These are phyloP conservation scores for Aplysina aerophoba DNA, from an alignment of 37 sponge, comb jelly and placozoan genomes.

Conservation along the genomic window DNA sequence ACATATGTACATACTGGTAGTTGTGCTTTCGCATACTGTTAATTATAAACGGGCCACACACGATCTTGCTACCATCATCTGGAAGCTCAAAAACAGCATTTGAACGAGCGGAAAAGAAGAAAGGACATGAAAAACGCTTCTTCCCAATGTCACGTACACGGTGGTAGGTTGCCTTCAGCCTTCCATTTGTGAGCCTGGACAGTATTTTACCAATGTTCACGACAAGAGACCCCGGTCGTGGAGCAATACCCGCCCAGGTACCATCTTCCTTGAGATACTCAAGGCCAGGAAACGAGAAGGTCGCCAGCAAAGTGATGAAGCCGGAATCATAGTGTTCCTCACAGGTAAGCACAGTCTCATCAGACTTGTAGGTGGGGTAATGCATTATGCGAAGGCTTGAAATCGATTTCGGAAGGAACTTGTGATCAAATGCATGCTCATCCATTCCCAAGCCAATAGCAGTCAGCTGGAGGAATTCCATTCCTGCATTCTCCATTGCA, in stretches of 20 bases:
- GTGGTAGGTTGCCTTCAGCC: slow-evolving; percentile 64
- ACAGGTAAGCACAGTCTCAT: slow-evolving; percentile 21
- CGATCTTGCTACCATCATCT: slow-evolving; percentile 1
- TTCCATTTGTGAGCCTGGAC: slow-evolving; percentile 34
- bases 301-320: slow-evolving; percentile 59
- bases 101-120: slow-evolving; percentile 59
- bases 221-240: slow-evolving; percentile 50
- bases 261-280: slow-evolving; percentile 39
- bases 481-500: slow-evolving; percentile 40
- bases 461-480: slow-evolving; percentile 35
- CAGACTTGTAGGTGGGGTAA: slow-evolving; percentile 30
- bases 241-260: slow-evolving; percentile 35
- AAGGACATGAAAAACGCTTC: slow-evolving; percentile 59
- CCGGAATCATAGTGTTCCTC: slow-evolving; percentile 49
- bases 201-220: slow-evolving; percentile 54
- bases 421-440: slow-evolving; percentile 39
- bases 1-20: slow-evolving; percentile 37
- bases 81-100: slow-evolving; percentile 55
- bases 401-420: slow-evolving; percentile 38
- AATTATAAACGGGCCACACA: slow-evolving; percentile 52
- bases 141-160: slow-evolving; percentile 52
- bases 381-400: slow-evolving; percentile 59
- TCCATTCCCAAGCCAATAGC: slow-evolving; percentile 46
- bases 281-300: slow-evolving; percentile 48
- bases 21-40: slow-evolving; percentile 9